phyloP scores from a whole-genome alignment of 2,888 invertebrate species.

The Drosophila cracens region DNA sequence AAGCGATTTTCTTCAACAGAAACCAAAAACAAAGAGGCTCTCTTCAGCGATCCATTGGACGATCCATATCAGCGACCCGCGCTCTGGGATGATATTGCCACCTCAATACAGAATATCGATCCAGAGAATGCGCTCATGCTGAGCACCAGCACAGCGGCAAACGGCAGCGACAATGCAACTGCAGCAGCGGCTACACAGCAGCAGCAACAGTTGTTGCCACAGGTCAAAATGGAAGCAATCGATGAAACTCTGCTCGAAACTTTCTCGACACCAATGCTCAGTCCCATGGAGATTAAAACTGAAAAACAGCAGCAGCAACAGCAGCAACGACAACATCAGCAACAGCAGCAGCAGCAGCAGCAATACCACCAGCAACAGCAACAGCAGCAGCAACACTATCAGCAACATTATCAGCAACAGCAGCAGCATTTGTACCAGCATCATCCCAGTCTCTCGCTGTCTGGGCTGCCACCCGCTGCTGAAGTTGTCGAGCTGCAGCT shows the following conservation, averaged over 20 bases:
- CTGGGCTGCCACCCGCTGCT: conserved; percentile 75
- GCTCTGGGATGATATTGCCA: conserved; percentile 96
- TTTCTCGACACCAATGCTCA: conserved; percentile 89
- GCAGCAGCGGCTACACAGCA: conserved; percentile 27
- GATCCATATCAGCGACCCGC: conserved; percentile 95
- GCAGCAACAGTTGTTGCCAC: conserved; percentile 83
- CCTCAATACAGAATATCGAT: conserved; percentile 95
- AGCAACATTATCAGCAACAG: conserved; percentile 71
- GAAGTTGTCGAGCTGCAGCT: conserved; percentile 77
- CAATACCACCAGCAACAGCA: conserved; percentile 57
- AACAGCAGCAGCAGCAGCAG: conserved; percentile 69
- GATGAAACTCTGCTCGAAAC: conserved; percentile 88
- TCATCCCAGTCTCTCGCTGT: conserved; percentile 82
- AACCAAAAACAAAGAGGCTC: conserved; percentile 85
- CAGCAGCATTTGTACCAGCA: conserved; percentile 82
- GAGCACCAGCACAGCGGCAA: conserved; percentile 86
- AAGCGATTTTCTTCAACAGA: conserved; percentile 70
- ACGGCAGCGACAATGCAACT: conserved; percentile 44
- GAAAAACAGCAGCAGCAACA: conserved; percentile 86
- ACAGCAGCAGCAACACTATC: conserved; percentile 65
- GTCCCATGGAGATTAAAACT: conserved; percentile 92
- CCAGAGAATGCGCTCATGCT: conserved; percentile 96
- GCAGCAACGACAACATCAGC: conserved; percentile 69
- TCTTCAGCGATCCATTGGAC: conserved; percentile 86
- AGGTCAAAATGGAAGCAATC: conserved; percentile 92